Evolutionary conservation across 1,140 invertebrate genomes (phyloP).

Genomic region (Saccostrea cuccullata): DNA sequence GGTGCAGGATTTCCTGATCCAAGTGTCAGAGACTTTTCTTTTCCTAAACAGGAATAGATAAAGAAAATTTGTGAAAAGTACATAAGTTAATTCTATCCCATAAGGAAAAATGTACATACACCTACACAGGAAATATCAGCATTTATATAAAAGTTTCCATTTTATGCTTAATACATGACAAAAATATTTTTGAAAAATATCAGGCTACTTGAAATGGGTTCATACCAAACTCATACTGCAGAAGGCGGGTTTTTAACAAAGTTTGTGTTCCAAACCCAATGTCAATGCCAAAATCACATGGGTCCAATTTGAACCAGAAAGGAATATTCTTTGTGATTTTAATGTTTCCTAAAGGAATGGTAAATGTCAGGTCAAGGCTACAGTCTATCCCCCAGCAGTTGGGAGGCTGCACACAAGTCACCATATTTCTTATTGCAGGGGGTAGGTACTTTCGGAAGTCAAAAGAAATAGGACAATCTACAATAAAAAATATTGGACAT

Average conservation of each 20-base stretch:
- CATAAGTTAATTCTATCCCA: too few relatives aligned
- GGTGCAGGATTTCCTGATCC: constrained; percentile 13
- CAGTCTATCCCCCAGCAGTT: constrained; percentile 65
- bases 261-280: constrained; percentile 59
- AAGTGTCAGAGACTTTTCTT: neutral
- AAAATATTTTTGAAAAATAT: too few relatives aligned
- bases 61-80: too few relatives aligned
- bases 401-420: constrained; percentile 57
- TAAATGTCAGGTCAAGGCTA: constrained; percentile 58
- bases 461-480: constrained; percentile 60
- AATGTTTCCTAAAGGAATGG: constrained; percentile 54
- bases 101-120: neutral
- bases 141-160: too few relatives aligned
- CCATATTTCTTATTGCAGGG: constrained; percentile 33
- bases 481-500: constrained; percentile 21
- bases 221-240: constrained; percentile 56
- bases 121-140: neutral
- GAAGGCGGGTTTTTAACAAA: constrained; percentile 37
- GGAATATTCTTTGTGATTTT: constrained; percentile 49
- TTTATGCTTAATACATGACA: too few relatives aligned
- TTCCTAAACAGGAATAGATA: neutral
- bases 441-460: constrained; percentile 58
- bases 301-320: constrained; percentile 59
- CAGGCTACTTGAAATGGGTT: neutral
- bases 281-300: constrained; percentile 61